A percentile compares a stretch with the other conserved stretches of the same genome.
These are phyloP conservation scores for Lepidochrysops patricia DNA, from an alignment of 2,888 invertebrate genomes.

Conservation along the genomic window DNA sequence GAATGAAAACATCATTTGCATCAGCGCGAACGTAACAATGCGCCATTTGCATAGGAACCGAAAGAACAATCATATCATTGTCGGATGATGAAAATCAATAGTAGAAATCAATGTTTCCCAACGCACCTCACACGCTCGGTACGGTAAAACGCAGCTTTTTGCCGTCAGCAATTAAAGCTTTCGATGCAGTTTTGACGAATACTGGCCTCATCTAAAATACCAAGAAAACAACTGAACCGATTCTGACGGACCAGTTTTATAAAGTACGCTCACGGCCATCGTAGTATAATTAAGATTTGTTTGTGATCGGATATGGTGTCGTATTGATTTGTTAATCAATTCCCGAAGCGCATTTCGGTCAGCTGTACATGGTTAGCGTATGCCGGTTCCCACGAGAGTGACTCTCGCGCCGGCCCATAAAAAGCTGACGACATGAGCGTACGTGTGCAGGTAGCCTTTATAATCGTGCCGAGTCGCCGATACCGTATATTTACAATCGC, in stretches of 20 bases:
- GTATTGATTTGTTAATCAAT: slow-evolving; percentile 71
- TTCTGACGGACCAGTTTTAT: slow-evolving; percentile 30
- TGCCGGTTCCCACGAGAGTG: slow-evolving; percentile 72
- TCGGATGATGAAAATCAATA: slow-evolving; percentile 53
- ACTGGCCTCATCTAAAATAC: slow-evolving; percentile 23
- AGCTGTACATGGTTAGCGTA: slow-evolving; percentile 69
- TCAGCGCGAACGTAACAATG: slow-evolving; percentile 46
- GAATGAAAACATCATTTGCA: slow-evolving; percentile 69
- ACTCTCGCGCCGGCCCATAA: slow-evolving; percentile 65
- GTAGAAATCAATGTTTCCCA: slow-evolving; percentile 62
- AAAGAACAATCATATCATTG: slow-evolving; percentile 65
- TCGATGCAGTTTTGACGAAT: slow-evolving; percentile 60
- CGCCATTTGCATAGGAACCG: slow-evolving; percentile 56
- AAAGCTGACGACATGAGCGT: slow-evolving; percentile 63
- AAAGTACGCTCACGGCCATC: neutral
- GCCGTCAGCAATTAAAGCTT: slow-evolving; percentile 42
- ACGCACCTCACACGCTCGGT: slow-evolving; percentile 34
- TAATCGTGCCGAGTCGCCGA: slow-evolving; percentile 43
- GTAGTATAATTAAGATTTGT: slow-evolving; percentile 48
- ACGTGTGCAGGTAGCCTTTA: slow-evolving; percentile 67
- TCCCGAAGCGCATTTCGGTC: slow-evolving; percentile 74
- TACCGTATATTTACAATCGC: slow-evolving; percentile 46
- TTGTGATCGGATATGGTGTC: slow-evolving; percentile 52
- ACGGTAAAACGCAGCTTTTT: slow-evolving; percentile 29
- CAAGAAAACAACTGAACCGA: neutral